Evolutionary conservation across 2,888 invertebrate genomes (phyloP).

Genomic region (Muschampia plurimacula): DNA sequence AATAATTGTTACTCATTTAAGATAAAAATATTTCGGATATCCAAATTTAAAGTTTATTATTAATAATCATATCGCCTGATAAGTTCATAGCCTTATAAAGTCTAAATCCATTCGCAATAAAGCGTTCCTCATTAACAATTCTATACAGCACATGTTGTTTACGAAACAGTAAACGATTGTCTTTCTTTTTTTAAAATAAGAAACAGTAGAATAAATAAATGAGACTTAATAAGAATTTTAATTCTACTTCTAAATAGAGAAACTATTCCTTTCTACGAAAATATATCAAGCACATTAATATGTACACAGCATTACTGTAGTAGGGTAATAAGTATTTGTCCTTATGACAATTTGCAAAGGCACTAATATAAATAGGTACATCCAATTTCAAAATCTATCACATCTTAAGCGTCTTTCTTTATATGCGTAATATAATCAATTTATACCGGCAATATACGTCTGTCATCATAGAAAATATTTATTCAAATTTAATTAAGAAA

Average conservation of each 20-base stretch:
- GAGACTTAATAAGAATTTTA: slow-evolving; percentile 7
- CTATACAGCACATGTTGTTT: slow-evolving; percentile 8
- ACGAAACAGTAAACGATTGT: slow-evolving; percentile 24
- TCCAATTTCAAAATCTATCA: too few relatives aligned
- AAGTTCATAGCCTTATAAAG: not conserved
- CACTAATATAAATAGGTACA: too few relatives aligned
- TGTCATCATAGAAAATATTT: too few relatives aligned
- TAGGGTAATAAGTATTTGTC: too few relatives aligned
- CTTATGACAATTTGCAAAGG: too few relatives aligned
- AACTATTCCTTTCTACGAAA: not conserved
- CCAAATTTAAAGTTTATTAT: not conserved
- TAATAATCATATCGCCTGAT: not conserved
- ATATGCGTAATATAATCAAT: too few relatives aligned
- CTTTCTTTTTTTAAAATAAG: slow-evolving; percentile 13
- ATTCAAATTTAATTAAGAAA: too few relatives aligned
- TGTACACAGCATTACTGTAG: not conserved
- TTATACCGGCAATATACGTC: too few relatives aligned
- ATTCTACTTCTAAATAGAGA: not conserved
- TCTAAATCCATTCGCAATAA: not conserved
- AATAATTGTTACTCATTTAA: not conserved
- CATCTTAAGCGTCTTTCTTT: too few relatives aligned
- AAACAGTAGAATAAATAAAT: slow-evolving; percentile 15
- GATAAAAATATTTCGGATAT: not conserved
- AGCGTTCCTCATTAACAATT: slow-evolving; percentile 12
- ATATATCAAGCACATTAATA: not conserved